phyloP scores from a whole-genome alignment of 2,888 invertebrate genomes.

The Campoplex capitator region DNA sequence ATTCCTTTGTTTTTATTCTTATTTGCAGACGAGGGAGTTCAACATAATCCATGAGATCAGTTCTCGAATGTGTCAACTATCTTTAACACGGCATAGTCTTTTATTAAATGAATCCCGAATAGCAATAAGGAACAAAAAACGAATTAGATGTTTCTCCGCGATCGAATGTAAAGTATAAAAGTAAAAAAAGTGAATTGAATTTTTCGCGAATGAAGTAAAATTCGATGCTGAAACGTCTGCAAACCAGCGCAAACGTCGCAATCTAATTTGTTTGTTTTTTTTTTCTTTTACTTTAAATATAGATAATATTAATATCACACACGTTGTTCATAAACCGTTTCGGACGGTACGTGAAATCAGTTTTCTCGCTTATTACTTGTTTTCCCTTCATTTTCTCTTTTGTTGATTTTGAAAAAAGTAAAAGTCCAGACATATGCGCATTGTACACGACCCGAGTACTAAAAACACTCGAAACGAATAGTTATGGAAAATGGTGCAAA shows the following conservation, averaged over 20 bases:
- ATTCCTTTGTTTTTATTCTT: neutral
- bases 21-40: neutral
- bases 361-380: constrained; percentile 24
- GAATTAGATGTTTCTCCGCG: neutral
- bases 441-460: neutral
- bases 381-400: neutral
- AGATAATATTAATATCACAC: constrained; percentile 74
- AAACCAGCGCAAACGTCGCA: constrained; percentile 74
- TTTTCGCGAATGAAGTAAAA: constrained; percentile 42
- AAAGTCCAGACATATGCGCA: constrained; percentile 1
- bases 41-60: constrained; percentile 73
- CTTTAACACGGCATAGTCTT: constrained; percentile 43
- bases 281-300: constrained; percentile 25
- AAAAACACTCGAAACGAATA: neutral
- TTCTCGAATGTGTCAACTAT: constrained; percentile 64
- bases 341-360: constrained; percentile 72
- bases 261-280: constrained; percentile 66
- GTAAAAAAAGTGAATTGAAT: constrained; percentile 32
- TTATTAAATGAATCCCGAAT: constrained; percentile 7
- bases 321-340: constrained; percentile 69
- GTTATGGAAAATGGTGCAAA: neutral
- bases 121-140: constrained; percentile 8
- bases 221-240: constrained; percentile 74
- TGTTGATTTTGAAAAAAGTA: neutral
- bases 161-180: constrained; percentile 1